Base-by-base conservation (phyloP, 2,797 vertebrate genomes). In the Argentina silus region DNA sequence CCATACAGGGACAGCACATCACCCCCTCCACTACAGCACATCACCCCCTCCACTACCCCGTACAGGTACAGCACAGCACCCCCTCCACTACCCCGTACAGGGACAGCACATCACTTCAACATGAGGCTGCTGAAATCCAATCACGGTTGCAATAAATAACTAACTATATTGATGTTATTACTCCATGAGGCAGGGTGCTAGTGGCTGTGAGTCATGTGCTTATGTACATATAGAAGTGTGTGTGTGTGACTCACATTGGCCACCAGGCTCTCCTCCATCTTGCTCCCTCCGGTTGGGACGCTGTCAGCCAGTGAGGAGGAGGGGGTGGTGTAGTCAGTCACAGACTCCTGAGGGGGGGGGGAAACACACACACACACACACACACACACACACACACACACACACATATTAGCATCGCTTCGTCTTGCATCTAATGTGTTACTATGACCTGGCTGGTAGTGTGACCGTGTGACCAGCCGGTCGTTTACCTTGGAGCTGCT, bases 241-340 rank as follows among this genome's bases (percentile, higher is more conserved):
- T 27, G n/a, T 14, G 27, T 21, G 19, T 2, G 5, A 92, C 98
- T 97, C 91, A 99, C 98, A 90, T 93, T 98, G 76, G 96, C 95
- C 81, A 98, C 97, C 88, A 99, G 93, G 88, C 96, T 94, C 88
- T 98, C 96, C 84, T 99, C 97, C 87, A 99, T 95, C 93, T 99
- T 99, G 90, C 93, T 92, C 76, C 89, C 96, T 87, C 92, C 95
- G 69, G 95, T 94, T 67, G 97, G 93, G 87, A 97, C 96, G 77
- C 95, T 95, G 89, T 95, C 98, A 72, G 97, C 95, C 88, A 99
- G 91, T 50, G 97, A 96, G 43, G 94, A 97, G 50, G 98, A 98
- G 45, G 97, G 97, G 59, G 96, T 94, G 69, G 97, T 99, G 89
- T 99, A 99, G 89, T 99, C 98, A 61, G 97, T 98, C 84, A 99